phyloP scores from a whole-genome alignment of 2,113 vertebrate species.

The Heterotilapia buettikoferi region DNA sequence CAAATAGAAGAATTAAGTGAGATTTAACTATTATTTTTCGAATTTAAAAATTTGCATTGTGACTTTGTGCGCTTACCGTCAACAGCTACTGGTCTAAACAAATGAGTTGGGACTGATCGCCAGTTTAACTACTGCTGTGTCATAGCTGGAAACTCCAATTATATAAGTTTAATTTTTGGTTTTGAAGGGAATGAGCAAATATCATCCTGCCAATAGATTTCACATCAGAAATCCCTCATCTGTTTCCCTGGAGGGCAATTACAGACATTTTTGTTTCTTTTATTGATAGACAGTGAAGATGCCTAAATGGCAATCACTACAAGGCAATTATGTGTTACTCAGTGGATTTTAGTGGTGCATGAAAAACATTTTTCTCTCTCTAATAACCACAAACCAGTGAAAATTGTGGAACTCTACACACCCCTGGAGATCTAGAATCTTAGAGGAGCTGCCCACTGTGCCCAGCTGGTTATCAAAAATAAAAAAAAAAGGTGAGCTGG shows the following conservation, averaged over 20 bases:
- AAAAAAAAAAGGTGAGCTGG: not conserved
- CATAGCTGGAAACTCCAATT: not conserved
- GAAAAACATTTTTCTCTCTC: not conserved
- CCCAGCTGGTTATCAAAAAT: not conserved
- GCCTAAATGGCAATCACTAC: not conserved
- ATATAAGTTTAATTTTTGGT: not conserved
- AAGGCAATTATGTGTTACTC: not conserved
- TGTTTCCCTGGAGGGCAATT: not conserved
- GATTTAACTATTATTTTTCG: fast-evolving
- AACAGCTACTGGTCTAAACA: not conserved
- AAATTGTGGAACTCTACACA: not conserved
- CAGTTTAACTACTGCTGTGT: not conserved
- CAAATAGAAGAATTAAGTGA: not conserved
- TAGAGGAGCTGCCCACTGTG: not conserved
- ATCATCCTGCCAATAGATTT: not conserved
- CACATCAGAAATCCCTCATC: not conserved
- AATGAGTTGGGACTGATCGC: not conserved
- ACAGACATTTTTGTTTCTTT: not conserved
- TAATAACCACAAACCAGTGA: not conserved
- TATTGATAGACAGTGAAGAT: not conserved
- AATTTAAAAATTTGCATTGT: not conserved
- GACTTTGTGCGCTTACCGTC: not conserved
- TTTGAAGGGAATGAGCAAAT: not conserved
- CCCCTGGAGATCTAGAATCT: not conserved
- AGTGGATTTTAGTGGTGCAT: not conserved